Conservation (phyloP, 2,797 vertebrate species). For the Lagocephalus sceleratus region DNA sequence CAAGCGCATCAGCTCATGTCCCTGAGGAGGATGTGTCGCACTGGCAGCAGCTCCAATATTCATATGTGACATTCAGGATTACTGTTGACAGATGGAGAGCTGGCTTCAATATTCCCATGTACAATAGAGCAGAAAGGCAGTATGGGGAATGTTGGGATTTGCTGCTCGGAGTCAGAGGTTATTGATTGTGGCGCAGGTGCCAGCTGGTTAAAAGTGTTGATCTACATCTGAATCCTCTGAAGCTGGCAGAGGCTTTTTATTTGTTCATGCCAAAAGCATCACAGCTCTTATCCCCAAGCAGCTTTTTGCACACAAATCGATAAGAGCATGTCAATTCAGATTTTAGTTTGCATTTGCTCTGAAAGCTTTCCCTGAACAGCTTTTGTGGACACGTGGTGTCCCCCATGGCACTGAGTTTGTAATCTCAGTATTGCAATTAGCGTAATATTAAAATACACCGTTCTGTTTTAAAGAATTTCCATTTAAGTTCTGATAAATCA, state of each 20-base stretch:
- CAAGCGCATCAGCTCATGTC: neutral
- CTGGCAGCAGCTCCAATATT: conserved; percentile 24
- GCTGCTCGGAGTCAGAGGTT: conserved; percentile 26
- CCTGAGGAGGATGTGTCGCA: conserved; percentile 17
- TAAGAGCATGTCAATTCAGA: conserved; percentile 50
- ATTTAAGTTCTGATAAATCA: too few species aligned
- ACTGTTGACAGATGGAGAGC: conserved; percentile 32
- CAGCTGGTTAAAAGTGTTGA: conserved; percentile 31
- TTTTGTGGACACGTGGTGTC: too few species aligned
- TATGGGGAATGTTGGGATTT: conserved; percentile 13
- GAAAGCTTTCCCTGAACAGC: too few species aligned
- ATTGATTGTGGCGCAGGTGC: conserved; percentile 49
- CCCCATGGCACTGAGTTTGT: too few species aligned
- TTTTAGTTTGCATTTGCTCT: conserved; percentile 56
- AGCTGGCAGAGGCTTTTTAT: conserved; percentile 44
- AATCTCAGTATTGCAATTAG: too few species aligned
- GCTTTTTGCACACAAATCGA: conserved; percentile 64
- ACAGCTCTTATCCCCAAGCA: conserved; percentile 49
- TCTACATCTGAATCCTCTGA: conserved; percentile 21
- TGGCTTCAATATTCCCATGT: conserved; percentile 17
- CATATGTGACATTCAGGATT: conserved; percentile 21
- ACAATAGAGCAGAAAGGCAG: conserved; percentile 13
- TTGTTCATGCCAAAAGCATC: conserved; percentile 50
- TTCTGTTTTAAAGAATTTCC: too few species aligned
- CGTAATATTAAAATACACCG: too few species aligned